Percentiles rank a stretch among this genome's conserved stretches.
These are phyloP conservation scores for Cetonia aurata DNA, from an alignment of 2,888 invertebrate genomes.

Conservation along the genomic window DNA sequence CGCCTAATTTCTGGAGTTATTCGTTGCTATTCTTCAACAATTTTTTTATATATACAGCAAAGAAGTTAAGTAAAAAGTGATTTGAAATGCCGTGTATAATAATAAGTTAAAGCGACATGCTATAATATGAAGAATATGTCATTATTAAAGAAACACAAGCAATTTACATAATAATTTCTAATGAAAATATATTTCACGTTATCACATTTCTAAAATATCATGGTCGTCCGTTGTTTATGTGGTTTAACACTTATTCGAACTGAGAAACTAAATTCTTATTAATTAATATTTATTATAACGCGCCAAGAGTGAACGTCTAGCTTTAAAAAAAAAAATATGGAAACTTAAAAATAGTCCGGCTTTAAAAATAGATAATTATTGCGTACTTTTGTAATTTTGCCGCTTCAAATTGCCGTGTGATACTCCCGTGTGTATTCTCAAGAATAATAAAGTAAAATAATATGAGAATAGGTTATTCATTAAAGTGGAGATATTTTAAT, in stretches of 20 bases:
- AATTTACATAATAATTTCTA: slow-evolving; percentile 12
- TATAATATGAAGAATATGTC: too few species aligned
- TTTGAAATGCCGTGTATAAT: too few species aligned
- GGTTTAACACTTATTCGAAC: slow-evolving; percentile 16
- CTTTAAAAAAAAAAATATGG: too few species aligned
- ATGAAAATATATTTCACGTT: slow-evolving; percentile 7
- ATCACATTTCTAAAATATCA: neutral
- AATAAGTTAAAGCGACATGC: too few species aligned
- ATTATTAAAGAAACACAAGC: slow-evolving; percentile 1
- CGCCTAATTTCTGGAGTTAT: too few species aligned
- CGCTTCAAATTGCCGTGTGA: slow-evolving; percentile 19
- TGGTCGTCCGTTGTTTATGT: slow-evolving; percentile 9
- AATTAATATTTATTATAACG: slow-evolving; percentile 37
- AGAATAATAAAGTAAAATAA: slow-evolving; percentile 11
- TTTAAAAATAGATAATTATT: slow-evolving; percentile 41
- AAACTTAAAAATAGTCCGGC: neutral
- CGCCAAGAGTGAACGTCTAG: neutral
- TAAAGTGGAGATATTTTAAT: slow-evolving; percentile 21
- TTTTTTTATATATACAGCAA: too few species aligned
- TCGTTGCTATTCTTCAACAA: too few species aligned
- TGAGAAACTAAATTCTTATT: slow-evolving; percentile 31
- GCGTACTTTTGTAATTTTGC: slow-evolving; percentile 34
- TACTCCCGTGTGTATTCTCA: neutral
- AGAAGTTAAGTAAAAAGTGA: too few species aligned
- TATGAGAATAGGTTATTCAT: slow-evolving; percentile 19